These are phyloP conservation scores for Oncopeltus fasciatus DNA, from an alignment of 1,140 invertebrate genomes.

Conservation along the genomic window DNA sequence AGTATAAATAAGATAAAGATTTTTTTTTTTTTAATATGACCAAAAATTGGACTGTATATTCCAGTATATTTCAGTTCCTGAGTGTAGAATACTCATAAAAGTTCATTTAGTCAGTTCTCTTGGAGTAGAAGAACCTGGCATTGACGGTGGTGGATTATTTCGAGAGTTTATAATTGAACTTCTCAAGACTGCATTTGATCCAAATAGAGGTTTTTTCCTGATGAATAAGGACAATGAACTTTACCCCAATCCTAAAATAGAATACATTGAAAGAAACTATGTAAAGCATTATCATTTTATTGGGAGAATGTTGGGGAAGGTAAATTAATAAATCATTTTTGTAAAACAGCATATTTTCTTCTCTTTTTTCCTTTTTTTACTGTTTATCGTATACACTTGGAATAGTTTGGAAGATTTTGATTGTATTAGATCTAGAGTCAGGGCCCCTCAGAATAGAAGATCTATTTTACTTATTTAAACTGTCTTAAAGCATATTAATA, in stretches of 20 bases:
- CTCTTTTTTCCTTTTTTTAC: too few relatives aligned
- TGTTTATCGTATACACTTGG: too few relatives aligned
- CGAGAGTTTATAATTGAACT: constrained; percentile 83
- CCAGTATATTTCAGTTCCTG: constrained; percentile 58
- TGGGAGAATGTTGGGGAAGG: constrained; percentile 86
- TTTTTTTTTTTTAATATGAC: background rate
- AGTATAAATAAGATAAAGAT: too few relatives aligned
- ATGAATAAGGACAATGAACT: constrained; percentile 83
- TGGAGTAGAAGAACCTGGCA: constrained; percentile 84
- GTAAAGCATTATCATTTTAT: constrained; percentile 90
- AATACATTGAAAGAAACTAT: constrained; percentile 68
- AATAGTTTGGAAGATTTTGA: too few relatives aligned
- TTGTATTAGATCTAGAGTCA: too few relatives aligned
- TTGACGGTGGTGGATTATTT: constrained; percentile 90
- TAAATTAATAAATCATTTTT: too few relatives aligned
- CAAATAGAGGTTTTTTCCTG: constrained; percentile 86
- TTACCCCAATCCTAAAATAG: constrained; percentile 88
- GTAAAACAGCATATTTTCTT: too few relatives aligned
- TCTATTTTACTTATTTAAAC: too few relatives aligned
- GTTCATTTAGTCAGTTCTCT: constrained; percentile 81
- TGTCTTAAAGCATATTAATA: too few relatives aligned
- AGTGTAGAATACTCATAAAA: constrained; percentile 67
- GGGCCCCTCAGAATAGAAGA: too few relatives aligned
- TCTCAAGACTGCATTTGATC: constrained; percentile 89
- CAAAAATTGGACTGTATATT: background rate